A percentile compares a stretch with the other conserved stretches of the same genome.
These are phyloP conservation scores for Myrmophylax atrothorax DNA, from an alignment of 2,113 vertebrate species.

Conservation along the genomic window DNA sequence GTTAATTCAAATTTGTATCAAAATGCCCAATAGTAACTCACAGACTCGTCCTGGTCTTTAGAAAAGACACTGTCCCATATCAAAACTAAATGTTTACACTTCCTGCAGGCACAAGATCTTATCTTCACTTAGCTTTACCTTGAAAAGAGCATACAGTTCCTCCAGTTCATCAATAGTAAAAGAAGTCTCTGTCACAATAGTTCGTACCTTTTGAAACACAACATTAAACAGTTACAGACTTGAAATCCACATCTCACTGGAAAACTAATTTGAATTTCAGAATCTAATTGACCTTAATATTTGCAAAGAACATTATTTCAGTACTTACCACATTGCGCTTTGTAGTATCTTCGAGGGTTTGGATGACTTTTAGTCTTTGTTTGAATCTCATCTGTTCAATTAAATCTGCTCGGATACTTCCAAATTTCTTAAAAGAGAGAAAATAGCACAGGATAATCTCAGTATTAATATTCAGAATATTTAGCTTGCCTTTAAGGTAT, in stretches of 20 bases:
- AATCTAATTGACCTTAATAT: background rate
- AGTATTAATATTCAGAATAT: background rate
- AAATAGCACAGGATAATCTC: background rate
- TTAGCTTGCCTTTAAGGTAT: background rate
- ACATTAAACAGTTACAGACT: background rate
- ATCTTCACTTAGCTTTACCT: constrained; percentile 77
- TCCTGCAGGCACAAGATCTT: background rate
- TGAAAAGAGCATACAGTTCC: constrained; percentile 94
- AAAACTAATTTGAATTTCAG: background rate
- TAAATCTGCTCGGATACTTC: constrained; percentile 91
- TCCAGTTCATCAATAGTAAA: constrained; percentile 94
- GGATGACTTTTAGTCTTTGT: constrained; percentile 95
- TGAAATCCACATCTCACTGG: background rate
- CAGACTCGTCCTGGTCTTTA: background rate
- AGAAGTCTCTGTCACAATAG: constrained; percentile 94
- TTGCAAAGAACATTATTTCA: background rate
- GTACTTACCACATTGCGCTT: constrained; percentile 94
- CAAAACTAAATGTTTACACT: background rate
- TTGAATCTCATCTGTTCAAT: constrained; percentile 99
- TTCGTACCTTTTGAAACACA: constrained; percentile 84
- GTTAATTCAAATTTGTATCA: background rate
- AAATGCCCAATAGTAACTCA: background rate
- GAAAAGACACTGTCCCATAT: background rate
- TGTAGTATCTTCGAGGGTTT: constrained; percentile 95
- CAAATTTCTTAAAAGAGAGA: constrained; percentile 87